Evolutionary conservation across 2,888 invertebrate species (phyloP).

Genomic region (Athripsodes cinereus): DNA sequence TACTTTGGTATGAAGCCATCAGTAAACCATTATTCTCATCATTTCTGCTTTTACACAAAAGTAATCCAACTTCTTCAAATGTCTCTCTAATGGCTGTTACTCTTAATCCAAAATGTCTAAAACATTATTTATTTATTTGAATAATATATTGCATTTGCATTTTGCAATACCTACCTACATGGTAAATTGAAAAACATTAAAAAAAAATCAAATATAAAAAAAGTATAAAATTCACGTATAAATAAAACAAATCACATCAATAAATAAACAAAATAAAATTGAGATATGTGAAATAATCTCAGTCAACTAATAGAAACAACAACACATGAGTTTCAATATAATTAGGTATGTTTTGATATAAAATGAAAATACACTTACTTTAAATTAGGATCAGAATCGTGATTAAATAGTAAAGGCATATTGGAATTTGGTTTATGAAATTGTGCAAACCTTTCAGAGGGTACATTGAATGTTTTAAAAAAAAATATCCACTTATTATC

Average conservation of each 20-base stretch:
- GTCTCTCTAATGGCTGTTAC: constrained; percentile 81
- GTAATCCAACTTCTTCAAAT: constrained; percentile 84
- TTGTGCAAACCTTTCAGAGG: constrained; percentile 43
- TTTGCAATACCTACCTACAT: neutral
- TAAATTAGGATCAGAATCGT: constrained; percentile 11
- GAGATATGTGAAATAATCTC: too few species aligned
- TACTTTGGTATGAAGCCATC: constrained; percentile 36
- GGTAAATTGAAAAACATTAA: neutral
- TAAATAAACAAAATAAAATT: constrained; percentile 11
- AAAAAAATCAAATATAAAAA: constrained; percentile 21
- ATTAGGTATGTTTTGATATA: too few species aligned
- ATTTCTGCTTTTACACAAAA: constrained; percentile 55
- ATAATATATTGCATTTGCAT: too few species aligned
- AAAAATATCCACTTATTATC: constrained; percentile 62
- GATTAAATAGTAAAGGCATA: constrained; percentile 45
- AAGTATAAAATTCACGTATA: constrained; percentile 27
- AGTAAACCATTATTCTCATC: constrained; percentile 31
- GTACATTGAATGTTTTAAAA: constrained; percentile 55
- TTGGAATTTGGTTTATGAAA: constrained; percentile 36
- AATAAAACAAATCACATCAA: constrained; percentile 22
- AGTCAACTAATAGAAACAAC: too few species aligned
- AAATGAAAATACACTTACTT: constrained; percentile 17
- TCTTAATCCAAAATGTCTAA: constrained; percentile 65
- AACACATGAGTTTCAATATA: too few species aligned
- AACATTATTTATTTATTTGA: constrained; percentile 27